Percentiles rank a stretch among this genome's conserved stretches.
Evolutionary conservation across 1,140 invertebrate species (phyloP).

Genomic region (Dryas iulia): DNA sequence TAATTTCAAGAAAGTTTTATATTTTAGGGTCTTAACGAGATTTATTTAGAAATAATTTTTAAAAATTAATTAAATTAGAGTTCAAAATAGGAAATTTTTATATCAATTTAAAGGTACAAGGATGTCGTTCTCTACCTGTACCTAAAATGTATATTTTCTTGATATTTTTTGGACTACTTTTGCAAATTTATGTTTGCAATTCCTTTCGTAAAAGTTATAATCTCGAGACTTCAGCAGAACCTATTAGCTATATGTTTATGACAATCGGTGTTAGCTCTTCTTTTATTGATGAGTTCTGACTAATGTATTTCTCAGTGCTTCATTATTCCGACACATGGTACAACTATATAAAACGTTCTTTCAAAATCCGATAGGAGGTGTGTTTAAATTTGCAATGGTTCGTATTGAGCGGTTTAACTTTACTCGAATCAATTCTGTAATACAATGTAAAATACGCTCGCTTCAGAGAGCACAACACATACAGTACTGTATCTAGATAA

Average conservation of each 20-base stretch:
- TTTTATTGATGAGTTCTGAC: not conserved
- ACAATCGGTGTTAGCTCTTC: not conserved
- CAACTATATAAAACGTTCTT: not conserved
- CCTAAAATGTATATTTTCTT: too few relatives aligned
- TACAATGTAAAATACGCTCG: slow-evolving; percentile 45
- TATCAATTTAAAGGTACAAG: too few relatives aligned
- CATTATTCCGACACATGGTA: not conserved
- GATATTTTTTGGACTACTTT: too few relatives aligned
- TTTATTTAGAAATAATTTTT: too few relatives aligned
- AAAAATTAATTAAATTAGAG: too few relatives aligned
- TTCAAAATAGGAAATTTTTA: too few relatives aligned
- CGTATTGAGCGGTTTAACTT: slow-evolving; percentile 22
- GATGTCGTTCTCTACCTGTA: too few relatives aligned
- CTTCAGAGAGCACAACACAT: slow-evolving; percentile 52
- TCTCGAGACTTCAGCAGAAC: too few relatives aligned
- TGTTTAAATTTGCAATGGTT: slow-evolving; percentile 16
- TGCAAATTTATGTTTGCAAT: too few relatives aligned
- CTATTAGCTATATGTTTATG: not conserved
- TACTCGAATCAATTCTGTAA: slow-evolving; percentile 39
- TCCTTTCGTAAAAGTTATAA: too few relatives aligned
- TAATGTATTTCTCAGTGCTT: not conserved
- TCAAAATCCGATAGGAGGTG: not conserved
- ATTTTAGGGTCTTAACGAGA: too few relatives aligned
- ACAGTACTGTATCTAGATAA: slow-evolving; percentile 61
- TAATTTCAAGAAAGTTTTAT: too few relatives aligned